Conservation (phyloP, 2,113 vertebrate species). For the Parus major region DNA sequence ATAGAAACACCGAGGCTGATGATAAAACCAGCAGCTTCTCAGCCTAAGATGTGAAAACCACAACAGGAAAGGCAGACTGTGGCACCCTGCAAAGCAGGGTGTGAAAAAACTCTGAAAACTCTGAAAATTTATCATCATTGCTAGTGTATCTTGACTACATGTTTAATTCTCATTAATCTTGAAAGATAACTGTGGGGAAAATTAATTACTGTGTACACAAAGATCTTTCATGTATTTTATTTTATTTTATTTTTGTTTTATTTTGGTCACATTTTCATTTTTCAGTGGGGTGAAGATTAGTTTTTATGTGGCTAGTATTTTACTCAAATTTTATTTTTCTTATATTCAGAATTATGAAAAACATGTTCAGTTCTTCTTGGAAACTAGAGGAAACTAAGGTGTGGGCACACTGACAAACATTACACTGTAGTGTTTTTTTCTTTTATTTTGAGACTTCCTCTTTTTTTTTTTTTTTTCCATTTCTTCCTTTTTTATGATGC, state of each 20-base stretch:
- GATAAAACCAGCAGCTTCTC: neutral
- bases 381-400: conserved; percentile 4
- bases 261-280: neutral
- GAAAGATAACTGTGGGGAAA: neutral
- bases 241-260: neutral
- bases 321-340: neutral
- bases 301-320: neutral
- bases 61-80: neutral
- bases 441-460: conserved; percentile 15
- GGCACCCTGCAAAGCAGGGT: neutral
- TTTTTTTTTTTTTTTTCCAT: neutral
- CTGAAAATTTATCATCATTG: neutral
- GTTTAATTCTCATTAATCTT: neutral
- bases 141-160: neutral
- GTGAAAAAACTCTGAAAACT: neutral
- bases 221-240: neutral
- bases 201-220: neutral
- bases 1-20: neutral
- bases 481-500: neutral
- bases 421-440: fast-evolving
- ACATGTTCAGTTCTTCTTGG: neutral
- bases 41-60: neutral
- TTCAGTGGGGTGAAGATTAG: neutral
- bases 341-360: neutral
- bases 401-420: conserved; percentile 1